Conservation (phyloP, 2,888 invertebrate genomes). For the Cantharis rustica region DNA sequence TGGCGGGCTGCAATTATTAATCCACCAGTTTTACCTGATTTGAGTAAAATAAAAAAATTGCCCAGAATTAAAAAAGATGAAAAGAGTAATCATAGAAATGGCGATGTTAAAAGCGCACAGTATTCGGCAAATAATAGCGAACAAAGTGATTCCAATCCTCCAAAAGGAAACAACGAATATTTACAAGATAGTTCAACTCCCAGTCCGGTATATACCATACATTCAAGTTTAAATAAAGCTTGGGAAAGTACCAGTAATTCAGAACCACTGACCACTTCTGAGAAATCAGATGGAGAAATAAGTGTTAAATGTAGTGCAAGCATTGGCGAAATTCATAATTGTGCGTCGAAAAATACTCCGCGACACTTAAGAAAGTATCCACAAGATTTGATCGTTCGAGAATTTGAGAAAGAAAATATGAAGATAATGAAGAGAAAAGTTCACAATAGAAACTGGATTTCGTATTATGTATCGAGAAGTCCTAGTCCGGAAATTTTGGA, state of each 20-base stretch:
- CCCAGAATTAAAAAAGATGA: not conserved
- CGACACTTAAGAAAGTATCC: conserved; percentile 32
- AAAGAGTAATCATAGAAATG: not conserved
- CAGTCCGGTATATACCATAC: not conserved
- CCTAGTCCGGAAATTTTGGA: conserved; percentile 10
- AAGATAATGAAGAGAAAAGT: conserved; percentile 38
- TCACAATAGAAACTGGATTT: conserved; percentile 47
- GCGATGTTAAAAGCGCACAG: not conserved
- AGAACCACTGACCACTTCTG: conserved; percentile 19
- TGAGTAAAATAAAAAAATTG: not conserved
- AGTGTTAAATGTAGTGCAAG: conserved; percentile 40
- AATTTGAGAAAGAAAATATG: conserved; percentile 24
- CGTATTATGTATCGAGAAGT: conserved; percentile 41
- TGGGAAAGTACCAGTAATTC: conserved; percentile 3
- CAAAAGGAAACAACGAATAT: not conserved
- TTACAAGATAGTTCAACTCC: not conserved
- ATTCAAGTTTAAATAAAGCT: conserved; percentile 6
- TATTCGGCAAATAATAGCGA: not conserved
- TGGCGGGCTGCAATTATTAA: not conserved
- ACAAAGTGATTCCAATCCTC: not conserved
- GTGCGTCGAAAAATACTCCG: conserved; percentile 30
- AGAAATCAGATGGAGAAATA: conserved; percentile 43
- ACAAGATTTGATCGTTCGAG: conserved; percentile 19
- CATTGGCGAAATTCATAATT: conserved; percentile 47
- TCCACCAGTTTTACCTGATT: not conserved